Evolutionary conservation across 2,888 invertebrate genomes (phyloP).

Genomic region (Neoitamus cyanurus): DNA sequence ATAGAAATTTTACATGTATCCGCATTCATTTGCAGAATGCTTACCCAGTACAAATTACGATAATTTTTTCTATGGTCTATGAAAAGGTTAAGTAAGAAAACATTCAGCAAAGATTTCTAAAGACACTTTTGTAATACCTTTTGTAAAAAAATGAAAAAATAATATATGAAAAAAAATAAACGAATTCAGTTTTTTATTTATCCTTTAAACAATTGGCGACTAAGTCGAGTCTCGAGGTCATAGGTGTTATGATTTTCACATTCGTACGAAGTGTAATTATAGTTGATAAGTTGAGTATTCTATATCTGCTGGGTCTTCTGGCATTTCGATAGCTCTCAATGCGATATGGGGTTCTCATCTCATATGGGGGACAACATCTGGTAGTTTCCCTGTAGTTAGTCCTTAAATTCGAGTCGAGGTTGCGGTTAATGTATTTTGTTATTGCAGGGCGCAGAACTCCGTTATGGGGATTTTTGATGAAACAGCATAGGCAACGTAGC

Average conservation of each 20-base stretch:
- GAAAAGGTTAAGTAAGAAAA: background rate
- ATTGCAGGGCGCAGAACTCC: background rate
- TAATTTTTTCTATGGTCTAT: conserved; percentile 32
- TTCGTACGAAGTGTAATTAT: too few relatives aligned
- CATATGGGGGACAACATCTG: too few relatives aligned
- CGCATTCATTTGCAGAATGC: conserved; percentile 13
- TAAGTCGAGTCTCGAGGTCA: too few relatives aligned
- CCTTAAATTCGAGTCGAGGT: background rate
- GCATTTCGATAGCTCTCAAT: background rate
- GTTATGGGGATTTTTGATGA: background rate
- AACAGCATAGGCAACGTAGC: too few relatives aligned
- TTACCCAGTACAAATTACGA: conserved; percentile 19
- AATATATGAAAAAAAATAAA: conserved; percentile 26
- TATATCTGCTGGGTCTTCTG: background rate
- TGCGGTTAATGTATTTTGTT: background rate
- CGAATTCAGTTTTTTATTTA: background rate
- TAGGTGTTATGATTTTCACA: too few relatives aligned
- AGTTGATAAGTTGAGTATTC: too few relatives aligned
- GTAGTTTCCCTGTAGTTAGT: background rate
- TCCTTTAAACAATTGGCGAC: too few relatives aligned
- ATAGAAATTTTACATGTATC: background rate
- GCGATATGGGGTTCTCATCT: background rate
- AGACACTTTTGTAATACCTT: conserved; percentile 36
- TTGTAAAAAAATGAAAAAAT: conserved; percentile 39
- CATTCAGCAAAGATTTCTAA: conserved; percentile 20